phyloP scores from a whole-genome alignment of 2,888 invertebrate species.

The Protophormia terraenovae region DNA sequence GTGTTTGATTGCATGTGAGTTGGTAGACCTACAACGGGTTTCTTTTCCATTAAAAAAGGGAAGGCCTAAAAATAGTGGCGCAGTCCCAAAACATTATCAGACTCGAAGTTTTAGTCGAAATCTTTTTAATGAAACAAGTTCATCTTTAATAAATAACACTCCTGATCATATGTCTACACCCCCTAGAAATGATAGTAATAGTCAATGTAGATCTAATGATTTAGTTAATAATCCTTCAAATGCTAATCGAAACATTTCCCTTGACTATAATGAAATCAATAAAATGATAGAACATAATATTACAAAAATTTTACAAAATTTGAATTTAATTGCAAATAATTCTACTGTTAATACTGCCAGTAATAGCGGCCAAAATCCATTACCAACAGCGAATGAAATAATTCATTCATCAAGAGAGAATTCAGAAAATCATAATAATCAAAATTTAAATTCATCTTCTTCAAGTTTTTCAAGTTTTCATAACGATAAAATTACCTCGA shows the following conservation, averaged over 20 bases:
- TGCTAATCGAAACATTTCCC: background rate
- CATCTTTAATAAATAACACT: background rate
- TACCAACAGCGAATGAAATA: too few relatives aligned
- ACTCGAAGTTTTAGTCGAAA: background rate
- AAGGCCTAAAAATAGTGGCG: background rate
- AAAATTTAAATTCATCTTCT: background rate
- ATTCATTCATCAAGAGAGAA: background rate
- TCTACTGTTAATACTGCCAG: too few relatives aligned
- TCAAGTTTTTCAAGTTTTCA: background rate
- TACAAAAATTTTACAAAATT: background rate
- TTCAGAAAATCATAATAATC: background rate
- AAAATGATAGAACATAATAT: conserved; percentile 19
- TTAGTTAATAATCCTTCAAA: background rate
- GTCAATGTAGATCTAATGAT: too few relatives aligned
- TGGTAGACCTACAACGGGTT: background rate
- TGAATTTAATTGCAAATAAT: background rate
- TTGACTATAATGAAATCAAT: conserved; percentile 16
- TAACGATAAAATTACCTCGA: conserved; percentile 29
- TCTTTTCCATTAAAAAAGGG: background rate
- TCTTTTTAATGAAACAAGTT: background rate
- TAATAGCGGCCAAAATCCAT: too few relatives aligned
- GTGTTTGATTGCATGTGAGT: background rate
- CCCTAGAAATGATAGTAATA: background rate
- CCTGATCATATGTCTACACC: background rate
- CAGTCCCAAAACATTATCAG: background rate